A percentile compares a stretch with the other conserved stretches of the same genome.
Conservation (phyloP, 2,888 invertebrate species). For the Tanypteryx hageni region DNA sequence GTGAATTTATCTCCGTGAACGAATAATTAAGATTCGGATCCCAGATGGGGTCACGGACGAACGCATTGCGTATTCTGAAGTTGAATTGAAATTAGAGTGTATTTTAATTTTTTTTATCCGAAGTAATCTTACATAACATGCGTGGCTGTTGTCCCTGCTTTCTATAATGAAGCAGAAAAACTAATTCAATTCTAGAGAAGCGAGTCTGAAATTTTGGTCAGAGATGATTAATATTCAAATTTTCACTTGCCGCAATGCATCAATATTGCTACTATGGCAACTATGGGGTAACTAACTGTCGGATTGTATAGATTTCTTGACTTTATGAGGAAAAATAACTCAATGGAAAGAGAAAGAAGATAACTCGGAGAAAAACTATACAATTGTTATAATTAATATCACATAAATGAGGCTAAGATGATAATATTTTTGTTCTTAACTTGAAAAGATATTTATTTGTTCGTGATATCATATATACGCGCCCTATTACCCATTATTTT, state of each 20-base stretch:
- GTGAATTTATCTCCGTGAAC: slow-evolving; percentile 34
- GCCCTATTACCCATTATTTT: too few relatives aligned
- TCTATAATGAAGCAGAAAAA: neutral
- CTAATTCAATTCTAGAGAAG: neutral
- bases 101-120: neutral
- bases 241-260: slow-evolving; percentile 4
- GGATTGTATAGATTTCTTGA: too few relatives aligned
- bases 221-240: neutral
- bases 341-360: too few relatives aligned
- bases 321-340: too few relatives aligned
- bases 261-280: neutral
- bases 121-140: neutral
- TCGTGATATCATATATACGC: too few relatives aligned
- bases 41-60: neutral
- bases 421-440: too few relatives aligned
- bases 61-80: slow-evolving; percentile 54
- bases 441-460: too few relatives aligned
- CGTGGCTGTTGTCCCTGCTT: neutral
- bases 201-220: neutral
- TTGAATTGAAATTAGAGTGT: neutral
- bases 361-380: too few relatives aligned
- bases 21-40: slow-evolving; percentile 2
- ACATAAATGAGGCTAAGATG: too few relatives aligned
- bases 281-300: too few relatives aligned
- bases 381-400: too few relatives aligned